A percentile compares a stretch with the other conserved stretches of the same genome.
These are phyloP conservation scores for Colossoma macropomum DNA, from an alignment of 2,113 vertebrate genomes.

Conservation along the genomic window DNA sequence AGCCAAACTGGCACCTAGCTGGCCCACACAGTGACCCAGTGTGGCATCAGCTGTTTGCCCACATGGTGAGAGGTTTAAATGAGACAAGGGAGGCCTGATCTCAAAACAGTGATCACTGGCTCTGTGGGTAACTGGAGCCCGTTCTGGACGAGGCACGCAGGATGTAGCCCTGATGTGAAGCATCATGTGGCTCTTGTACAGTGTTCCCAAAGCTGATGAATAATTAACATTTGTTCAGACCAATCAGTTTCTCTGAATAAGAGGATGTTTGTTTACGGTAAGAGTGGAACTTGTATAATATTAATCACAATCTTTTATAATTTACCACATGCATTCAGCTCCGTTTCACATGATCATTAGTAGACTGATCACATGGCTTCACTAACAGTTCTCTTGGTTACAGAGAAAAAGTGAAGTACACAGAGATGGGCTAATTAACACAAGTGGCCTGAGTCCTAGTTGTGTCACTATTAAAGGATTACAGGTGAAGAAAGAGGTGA, in stretches of 20 bases:
- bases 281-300: slow-evolving; percentile 4
- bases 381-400: background rate
- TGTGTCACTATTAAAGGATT: background rate
- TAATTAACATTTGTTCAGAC: background rate
- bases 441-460: background rate
- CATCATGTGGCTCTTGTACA: slow-evolving; percentile 5
- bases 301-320: background rate
- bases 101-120: background rate
- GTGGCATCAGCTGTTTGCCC: slow-evolving; percentile 29
- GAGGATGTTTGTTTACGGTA: slow-evolving; percentile 22
- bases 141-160: slow-evolving; percentile 9
- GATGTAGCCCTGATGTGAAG: slow-evolving; percentile 34
- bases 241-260: background rate
- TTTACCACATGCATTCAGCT: background rate
- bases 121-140: slow-evolving; percentile 19
- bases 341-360: background rate
- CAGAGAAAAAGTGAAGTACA: background rate
- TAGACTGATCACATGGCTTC: background rate
- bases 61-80: slow-evolving; percentile 23
- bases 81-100: slow-evolving; percentile 3
- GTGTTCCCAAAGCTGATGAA: background rate
- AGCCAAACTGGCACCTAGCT: slow-evolving; percentile 18
- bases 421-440: background rate
- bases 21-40: slow-evolving; percentile 15
- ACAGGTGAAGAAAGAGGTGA: background rate